Evolutionary conservation across 2,113 vertebrate genomes (phyloP).

Genomic region (Alectura lathami): DNA sequence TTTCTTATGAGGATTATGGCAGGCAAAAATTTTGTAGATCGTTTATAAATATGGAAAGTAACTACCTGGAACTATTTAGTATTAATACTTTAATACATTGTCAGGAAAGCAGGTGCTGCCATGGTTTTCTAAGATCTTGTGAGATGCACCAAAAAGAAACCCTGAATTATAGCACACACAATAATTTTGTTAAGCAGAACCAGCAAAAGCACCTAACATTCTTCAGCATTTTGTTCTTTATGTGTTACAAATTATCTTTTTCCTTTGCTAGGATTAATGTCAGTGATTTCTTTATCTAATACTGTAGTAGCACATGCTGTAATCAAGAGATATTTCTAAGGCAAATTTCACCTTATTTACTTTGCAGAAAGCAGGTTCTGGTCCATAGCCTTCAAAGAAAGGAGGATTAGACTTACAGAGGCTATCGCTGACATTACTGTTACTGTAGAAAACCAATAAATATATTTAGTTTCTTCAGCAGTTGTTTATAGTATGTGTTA

Average conservation of each 20-base stretch:
- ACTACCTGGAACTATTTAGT: background rate
- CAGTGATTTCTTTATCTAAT: no score
- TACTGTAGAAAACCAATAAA: background rate
- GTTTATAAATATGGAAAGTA: background rate
- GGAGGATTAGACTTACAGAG: background rate
- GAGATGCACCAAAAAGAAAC: background rate
- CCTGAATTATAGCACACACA: background rate
- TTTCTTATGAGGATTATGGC: background rate
- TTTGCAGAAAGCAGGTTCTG: background rate
- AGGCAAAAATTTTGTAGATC: background rate
- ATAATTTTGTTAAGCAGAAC: background rate
- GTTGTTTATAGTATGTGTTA: background rate
- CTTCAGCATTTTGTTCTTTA: background rate
- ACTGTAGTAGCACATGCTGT: no score
- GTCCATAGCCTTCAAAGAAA: background rate
- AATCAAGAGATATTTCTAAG: background rate
- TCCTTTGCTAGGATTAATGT: no score
- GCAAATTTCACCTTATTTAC: background rate
- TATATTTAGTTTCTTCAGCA: background rate
- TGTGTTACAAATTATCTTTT: no score
- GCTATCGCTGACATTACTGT: background rate
- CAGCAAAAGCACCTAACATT: background rate
- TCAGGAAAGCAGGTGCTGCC: no score
- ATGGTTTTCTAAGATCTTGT: background rate
- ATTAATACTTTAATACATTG: background rate